A percentile compares a stretch with the other conserved stretches of the same genome.
Conservation (phyloP, 2,797 vertebrate genomes). For the Calcarius lapponicus region DNA sequence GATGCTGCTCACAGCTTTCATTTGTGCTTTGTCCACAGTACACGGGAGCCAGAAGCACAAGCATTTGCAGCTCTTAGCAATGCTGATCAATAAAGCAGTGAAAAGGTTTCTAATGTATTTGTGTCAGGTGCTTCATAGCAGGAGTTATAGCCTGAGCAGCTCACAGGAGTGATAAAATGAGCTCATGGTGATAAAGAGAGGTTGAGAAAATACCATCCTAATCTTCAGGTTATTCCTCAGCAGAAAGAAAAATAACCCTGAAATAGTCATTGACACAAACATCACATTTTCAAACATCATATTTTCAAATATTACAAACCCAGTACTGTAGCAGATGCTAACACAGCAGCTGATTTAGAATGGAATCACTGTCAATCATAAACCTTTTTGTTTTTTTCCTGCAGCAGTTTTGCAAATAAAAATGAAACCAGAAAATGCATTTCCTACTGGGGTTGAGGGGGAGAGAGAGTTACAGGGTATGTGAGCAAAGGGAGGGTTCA, state of each 20-base stretch:
- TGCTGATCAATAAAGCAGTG: background rate
- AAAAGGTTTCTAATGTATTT: conserved; percentile 9
- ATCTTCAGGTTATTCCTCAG: background rate
- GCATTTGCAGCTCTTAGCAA: background rate
- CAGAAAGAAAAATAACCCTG: background rate
- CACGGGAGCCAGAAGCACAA: background rate
- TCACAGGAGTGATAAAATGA: background rate
- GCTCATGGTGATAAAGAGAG: background rate
- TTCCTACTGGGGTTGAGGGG: background rate
- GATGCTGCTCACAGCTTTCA: background rate
- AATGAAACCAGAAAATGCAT: background rate
- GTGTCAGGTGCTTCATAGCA: background rate
- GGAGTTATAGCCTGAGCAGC: background rate
- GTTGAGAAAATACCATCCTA: background rate
- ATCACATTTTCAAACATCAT: background rate
- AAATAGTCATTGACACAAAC: background rate
- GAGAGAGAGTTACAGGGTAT: background rate
- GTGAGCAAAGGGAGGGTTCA: background rate
- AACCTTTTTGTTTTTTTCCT: background rate
- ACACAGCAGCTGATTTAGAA: background rate
- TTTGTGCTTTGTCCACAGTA: background rate
- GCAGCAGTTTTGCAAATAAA: background rate
- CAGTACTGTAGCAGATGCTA: background rate
- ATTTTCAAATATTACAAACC: background rate
- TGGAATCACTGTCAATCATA: background rate